A percentile compares a stretch with the other conserved stretches of the same genome.
These are phyloP conservation scores for Nymphicus hollandicus DNA, from an alignment of 2,113 vertebrate species.

Conservation along the genomic window DNA sequence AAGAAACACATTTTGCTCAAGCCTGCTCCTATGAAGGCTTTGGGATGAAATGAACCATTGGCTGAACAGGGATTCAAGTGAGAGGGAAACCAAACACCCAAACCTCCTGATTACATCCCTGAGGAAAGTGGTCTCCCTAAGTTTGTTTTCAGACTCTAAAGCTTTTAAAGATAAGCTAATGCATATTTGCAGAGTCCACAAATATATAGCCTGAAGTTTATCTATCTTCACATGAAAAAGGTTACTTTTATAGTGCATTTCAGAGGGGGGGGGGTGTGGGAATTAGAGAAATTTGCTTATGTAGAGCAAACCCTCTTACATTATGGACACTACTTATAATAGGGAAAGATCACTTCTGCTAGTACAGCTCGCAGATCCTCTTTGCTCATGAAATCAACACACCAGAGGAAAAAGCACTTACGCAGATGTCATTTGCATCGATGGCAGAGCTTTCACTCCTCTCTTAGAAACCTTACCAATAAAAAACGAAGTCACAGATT, in stretches of 20 bases:
- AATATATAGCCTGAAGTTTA: neutral
- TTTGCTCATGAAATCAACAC: neutral
- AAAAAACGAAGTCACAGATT: neutral
- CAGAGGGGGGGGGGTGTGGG: neutral
- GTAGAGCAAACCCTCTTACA: neutral
- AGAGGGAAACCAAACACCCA: neutral
- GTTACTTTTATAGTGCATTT: neutral
- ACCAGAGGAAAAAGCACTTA: neutral
- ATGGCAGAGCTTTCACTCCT: neutral
- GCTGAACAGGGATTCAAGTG: neutral
- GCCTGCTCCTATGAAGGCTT: neutral
- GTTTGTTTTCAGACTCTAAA: neutral
- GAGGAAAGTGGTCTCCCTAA: neutral
- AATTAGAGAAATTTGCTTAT: neutral
- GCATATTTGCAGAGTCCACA: neutral
- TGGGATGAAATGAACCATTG: neutral
- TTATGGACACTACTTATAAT: fast-evolving
- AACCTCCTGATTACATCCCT: neutral
- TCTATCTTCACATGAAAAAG: neutral
- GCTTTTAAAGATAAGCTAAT: neutral
- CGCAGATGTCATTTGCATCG: fast-evolving
- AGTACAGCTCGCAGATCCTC: neutral
- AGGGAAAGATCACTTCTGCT: neutral
- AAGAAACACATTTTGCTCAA: neutral
- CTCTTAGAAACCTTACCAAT: neutral